Evolutionary conservation across 2,797 vertebrate genomes (phyloP), one percentile per base, ranked within the genome.

Genomic region (Pseudochromis fuscus): DNA sequence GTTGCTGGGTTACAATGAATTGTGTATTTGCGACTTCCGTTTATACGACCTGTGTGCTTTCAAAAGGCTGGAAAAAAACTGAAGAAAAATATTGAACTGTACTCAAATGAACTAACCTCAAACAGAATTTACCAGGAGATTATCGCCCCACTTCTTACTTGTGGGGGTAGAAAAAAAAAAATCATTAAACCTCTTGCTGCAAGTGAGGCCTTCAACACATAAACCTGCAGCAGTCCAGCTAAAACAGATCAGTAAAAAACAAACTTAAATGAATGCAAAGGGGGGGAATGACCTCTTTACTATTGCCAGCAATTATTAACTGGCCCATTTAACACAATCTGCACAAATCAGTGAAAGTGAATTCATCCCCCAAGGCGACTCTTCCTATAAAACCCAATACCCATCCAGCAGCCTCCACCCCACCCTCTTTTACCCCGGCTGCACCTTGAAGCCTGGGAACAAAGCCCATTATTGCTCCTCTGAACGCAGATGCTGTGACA

Each of bases 261-360:
- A 64, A 77, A 69, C 51, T 21, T 35, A 15, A 64, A 31, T 19
- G 55, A 61, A 68, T 63, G 51, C 76, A 59, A 63, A 81, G 40
- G 59, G 25, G 88, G 60, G 21, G 88, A 92, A 87, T 91, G 88
- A 95, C 95, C 94, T 93, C 89, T 87, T 89, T 88, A 72, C 92
- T 91, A 91, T 91, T 90, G 91, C 91, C 88, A 90, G 90, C 93
- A 94, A 95, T 96, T 96, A 94, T 93, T 93, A 93, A 94, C 80
- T 94, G 96, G 94, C 83, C 95, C 94, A 96, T 98, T 97, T 96
- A 96, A 93, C 95, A 94, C 96, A 95, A 96, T 95, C 94, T 95
- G 94, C 87, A 91, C 89, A 93, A 94, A 94, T 94, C 94, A 79
- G 87, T 66, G 88, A 86, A 94, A 92, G 93, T 88, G 89, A 87